phyloP scores from a whole-genome alignment of 2,113 vertebrate genomes.

The Gymnocephalus cernua region DNA sequence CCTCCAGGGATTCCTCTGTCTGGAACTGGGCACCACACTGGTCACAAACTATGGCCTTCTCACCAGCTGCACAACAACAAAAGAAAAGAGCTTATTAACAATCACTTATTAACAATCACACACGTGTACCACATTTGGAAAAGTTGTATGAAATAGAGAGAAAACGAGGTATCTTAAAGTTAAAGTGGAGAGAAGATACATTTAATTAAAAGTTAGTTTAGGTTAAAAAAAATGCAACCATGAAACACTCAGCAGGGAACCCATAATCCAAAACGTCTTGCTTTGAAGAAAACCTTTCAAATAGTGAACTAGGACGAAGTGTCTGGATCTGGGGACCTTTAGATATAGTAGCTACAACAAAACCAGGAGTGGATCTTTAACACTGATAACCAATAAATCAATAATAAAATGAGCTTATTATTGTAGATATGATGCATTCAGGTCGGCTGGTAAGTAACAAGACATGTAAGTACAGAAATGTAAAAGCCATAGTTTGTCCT shows the following conservation, averaged over 20 bases:
- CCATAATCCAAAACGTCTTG: background rate
- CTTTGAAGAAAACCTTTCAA: background rate
- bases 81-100: slow-evolving; percentile 33
- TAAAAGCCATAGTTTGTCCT: background rate
- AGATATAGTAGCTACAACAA: background rate
- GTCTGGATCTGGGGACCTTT: background rate
- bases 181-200: background rate
- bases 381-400: background rate
- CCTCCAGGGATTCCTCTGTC: slow-evolving; percentile 95
- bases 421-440: background rate
- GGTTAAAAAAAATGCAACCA: background rate
- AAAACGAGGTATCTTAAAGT: background rate
- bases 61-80: slow-evolving; percentile 86
- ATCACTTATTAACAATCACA: slow-evolving; percentile 12
- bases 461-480: background rate
- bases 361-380: background rate
- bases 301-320: background rate
- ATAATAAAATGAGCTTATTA: background rate
- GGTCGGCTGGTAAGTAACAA: background rate
- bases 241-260: background rate
- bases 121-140: background rate
- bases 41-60: slow-evolving; percentile 97
- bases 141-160: background rate
- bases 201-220: background rate
- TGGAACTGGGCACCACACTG: slow-evolving; percentile 98